These are phyloP conservation scores for Alcedo atthis DNA, from an alignment of 2,797 vertebrate genomes.

Conservation along the genomic window DNA sequence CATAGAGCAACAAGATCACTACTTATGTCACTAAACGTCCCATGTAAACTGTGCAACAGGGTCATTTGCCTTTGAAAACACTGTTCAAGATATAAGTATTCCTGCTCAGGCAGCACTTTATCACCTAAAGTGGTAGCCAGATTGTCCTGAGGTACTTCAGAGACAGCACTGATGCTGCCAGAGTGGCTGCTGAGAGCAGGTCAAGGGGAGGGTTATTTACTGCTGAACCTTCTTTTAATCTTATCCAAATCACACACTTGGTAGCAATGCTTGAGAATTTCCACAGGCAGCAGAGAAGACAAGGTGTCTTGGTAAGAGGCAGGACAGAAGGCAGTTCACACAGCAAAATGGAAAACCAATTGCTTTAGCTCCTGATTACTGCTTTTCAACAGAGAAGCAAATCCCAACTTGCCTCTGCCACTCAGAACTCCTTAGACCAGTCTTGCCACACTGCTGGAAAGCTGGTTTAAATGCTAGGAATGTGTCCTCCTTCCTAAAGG, in stretches of 20 bases:
- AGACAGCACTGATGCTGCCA: not conserved
- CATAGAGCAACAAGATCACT: constrained; percentile 40
- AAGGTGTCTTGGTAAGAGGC: not conserved
- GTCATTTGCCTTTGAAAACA: constrained; percentile 53
- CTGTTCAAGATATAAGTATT: constrained; percentile 35
- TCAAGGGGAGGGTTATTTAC: not conserved
- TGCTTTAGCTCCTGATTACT: not conserved
- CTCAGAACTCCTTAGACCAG: not conserved
- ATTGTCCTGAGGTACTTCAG: not conserved
- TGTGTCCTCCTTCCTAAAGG: not conserved
- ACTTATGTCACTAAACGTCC: constrained; percentile 57
- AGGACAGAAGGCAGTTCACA: not conserved
- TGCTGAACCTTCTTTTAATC: not conserved
- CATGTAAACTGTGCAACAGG: constrained; percentile 41
- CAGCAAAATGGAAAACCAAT: not conserved
- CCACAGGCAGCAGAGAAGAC: not conserved
- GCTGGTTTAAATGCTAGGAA: not conserved
- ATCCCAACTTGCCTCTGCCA: constrained; percentile 12
- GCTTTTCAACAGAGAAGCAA: not conserved
- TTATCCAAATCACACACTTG: not conserved
- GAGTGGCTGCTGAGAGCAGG: not conserved
- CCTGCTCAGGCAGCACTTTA: not conserved
- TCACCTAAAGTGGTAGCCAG: constrained; percentile 13
- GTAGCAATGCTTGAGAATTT: not conserved
- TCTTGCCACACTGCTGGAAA: not conserved